Evolutionary conservation across 2,113 vertebrate species (phyloP).

Genomic region (Mystacornis crossleyi): DNA sequence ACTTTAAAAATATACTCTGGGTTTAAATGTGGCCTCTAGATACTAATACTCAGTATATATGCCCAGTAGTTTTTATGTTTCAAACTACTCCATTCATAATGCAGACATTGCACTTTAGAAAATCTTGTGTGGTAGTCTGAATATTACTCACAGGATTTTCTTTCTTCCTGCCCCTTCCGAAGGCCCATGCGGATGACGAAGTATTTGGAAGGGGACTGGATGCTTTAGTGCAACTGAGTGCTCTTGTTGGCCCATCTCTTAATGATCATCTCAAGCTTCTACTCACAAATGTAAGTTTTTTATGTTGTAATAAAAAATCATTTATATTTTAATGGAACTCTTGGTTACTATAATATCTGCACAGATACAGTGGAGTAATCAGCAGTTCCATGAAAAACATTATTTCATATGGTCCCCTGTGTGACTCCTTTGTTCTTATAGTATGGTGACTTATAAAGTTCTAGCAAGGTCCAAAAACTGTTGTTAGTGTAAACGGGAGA

Average conservation of each 20-base stretch:
- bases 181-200: slow-evolving; percentile 75
- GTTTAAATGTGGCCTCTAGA: neutral
- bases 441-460: neutral
- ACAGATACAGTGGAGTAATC: neutral
- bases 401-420: neutral
- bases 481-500: neutral
- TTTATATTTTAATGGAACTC: neutral
- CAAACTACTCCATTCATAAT: neutral
- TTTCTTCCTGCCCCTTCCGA: neutral
- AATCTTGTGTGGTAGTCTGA: neutral
- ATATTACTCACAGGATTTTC: neutral
- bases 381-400: neutral
- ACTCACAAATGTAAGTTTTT: slow-evolving; percentile 79
- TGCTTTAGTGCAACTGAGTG: slow-evolving; percentile 79
- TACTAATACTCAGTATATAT: neutral
- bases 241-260: slow-evolving; percentile 73
- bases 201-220: slow-evolving; percentile 79
- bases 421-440: neutral
- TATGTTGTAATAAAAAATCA: neutral
- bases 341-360: neutral
- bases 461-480: neutral
- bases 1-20: neutral
- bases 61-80: neutral
- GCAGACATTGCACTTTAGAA: neutral
- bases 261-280: slow-evolving; percentile 80